These are phyloP conservation scores for Chironomus tentans DNA, from an alignment of 2,888 invertebrate species.

Conservation along the genomic window DNA sequence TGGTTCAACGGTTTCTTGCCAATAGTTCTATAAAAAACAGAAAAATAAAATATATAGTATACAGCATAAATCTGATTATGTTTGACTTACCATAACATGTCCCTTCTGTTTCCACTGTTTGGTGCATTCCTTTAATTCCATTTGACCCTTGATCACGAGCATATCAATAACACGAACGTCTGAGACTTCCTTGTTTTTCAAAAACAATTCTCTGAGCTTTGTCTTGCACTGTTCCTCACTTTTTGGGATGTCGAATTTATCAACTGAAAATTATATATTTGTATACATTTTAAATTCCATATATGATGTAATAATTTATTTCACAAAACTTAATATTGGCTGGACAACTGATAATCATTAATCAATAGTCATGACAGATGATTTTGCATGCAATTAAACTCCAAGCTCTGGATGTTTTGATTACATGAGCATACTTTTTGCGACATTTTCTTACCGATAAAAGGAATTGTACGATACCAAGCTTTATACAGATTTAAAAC, in stretches of 20 bases:
- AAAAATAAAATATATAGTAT: conserved; percentile 35
- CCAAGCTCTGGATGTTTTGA: too few species aligned
- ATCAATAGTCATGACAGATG: too few species aligned
- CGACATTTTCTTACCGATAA: conserved; percentile 56
- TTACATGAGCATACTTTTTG: too few species aligned
- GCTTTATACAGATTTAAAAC: conserved; percentile 84
- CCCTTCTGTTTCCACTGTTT: conserved; percentile 84
- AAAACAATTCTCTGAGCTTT: conserved; percentile 71
- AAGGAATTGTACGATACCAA: conserved; percentile 88
- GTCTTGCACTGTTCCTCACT: conserved; percentile 55
- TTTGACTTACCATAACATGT: conserved; percentile 59
- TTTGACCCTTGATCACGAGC: conserved; percentile 91
- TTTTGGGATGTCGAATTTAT: conserved; percentile 75
- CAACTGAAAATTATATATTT: conserved; percentile 52
- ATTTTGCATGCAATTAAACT: too few species aligned
- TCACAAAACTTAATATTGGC: too few species aligned
- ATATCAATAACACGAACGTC: conserved; percentile 87
- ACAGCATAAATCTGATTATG: too few species aligned
- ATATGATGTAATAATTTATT: conserved; percentile 25
- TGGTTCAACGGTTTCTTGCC: conserved; percentile 47
- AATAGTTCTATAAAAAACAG: background rate
- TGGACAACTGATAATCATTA: too few species aligned
- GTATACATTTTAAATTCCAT: conserved; percentile 26
- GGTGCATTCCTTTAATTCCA: conserved; percentile 83
- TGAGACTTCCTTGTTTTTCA: conserved; percentile 62